phyloP scores from a whole-genome alignment of 2,888 invertebrate genomes.

The Drosophila acutilabella region DNA sequence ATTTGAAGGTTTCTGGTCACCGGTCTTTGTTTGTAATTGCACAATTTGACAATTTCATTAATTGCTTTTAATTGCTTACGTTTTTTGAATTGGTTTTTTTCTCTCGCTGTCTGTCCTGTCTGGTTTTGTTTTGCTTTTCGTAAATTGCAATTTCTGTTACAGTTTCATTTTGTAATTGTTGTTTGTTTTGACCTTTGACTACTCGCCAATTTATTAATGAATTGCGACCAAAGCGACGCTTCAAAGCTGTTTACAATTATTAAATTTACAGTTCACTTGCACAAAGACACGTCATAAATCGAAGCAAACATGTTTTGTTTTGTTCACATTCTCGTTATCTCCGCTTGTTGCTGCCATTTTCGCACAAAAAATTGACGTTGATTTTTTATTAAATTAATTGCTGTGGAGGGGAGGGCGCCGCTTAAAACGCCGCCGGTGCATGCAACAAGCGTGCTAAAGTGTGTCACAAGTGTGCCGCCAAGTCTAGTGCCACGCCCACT shows the following conservation, averaged over 20 bases:
- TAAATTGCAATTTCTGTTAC: slow-evolving; percentile 74
- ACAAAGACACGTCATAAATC: slow-evolving; percentile 38
- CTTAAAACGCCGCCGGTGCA: slow-evolving; percentile 37
- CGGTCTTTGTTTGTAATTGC: slow-evolving; percentile 56
- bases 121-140: slow-evolving; percentile 49
- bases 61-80: slow-evolving; percentile 72
- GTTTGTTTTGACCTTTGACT: slow-evolving; percentile 46
- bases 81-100: slow-evolving; percentile 50
- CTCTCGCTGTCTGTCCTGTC: slow-evolving; percentile 18
- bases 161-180: slow-evolving; percentile 65
- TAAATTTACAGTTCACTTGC: slow-evolving; percentile 14
- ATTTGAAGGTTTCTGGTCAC: slow-evolving; percentile 10
- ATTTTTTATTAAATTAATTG: slow-evolving; percentile 77
- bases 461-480: slow-evolving; percentile 64
- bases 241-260: slow-evolving; percentile 37
- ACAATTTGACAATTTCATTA: slow-evolving; percentile 72
- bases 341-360: neutral
- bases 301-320: slow-evolving; percentile 16
- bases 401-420: slow-evolving; percentile 41
- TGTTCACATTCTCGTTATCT: slow-evolving; percentile 24
- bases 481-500: slow-evolving; percentile 25
- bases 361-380: slow-evolving; percentile 63
- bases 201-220: slow-evolving; percentile 51
- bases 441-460: slow-evolving; percentile 74
- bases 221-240: slow-evolving; percentile 28